These are phyloP conservation scores for Rousettus madagascariensis DNA, from an alignment of 2,797 vertebrate genomes.

Conservation along the genomic window DNA sequence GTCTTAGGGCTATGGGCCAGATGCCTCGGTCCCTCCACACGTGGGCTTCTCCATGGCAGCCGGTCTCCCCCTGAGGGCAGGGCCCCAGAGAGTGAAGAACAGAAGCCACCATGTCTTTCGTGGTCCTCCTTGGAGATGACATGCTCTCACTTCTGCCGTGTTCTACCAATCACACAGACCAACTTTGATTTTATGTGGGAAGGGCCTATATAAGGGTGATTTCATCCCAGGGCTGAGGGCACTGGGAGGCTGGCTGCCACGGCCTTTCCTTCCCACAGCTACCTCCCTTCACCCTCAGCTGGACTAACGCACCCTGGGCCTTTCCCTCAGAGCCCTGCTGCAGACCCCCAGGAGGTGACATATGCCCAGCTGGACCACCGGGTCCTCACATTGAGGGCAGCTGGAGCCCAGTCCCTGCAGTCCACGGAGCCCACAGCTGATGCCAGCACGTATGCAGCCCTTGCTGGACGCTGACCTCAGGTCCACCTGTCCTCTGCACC, in stretches of 20 bases:
- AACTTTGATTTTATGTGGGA: neutral
- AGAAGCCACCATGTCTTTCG: neutral
- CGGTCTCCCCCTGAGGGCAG: neutral
- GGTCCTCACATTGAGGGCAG: neutral
- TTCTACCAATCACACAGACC: neutral
- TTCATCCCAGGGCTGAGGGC: neutral
- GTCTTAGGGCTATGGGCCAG: accelerated
- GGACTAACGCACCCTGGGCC: neutral
- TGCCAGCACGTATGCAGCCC: neutral
- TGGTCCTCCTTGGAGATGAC: neutral
- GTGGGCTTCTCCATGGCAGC: neutral
- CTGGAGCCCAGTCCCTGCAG: accelerated
- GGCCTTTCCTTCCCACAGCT: too few species aligned
- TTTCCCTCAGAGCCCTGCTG: neutral
- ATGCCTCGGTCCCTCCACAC: neutral
- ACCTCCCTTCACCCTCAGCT: neutral
- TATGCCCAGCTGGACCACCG: conserved; percentile 13
- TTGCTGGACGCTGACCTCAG: neutral
- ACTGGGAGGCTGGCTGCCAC: neutral
- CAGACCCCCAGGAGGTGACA: neutral
- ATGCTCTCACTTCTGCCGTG: neutral
- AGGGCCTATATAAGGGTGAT: accelerated
- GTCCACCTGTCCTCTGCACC: neutral
- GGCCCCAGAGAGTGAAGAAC: neutral
- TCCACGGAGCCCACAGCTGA: neutral